These are phyloP conservation scores for Zaprionus africanus DNA, from an alignment of 1,140 invertebrate species.

Conservation along the genomic window DNA sequence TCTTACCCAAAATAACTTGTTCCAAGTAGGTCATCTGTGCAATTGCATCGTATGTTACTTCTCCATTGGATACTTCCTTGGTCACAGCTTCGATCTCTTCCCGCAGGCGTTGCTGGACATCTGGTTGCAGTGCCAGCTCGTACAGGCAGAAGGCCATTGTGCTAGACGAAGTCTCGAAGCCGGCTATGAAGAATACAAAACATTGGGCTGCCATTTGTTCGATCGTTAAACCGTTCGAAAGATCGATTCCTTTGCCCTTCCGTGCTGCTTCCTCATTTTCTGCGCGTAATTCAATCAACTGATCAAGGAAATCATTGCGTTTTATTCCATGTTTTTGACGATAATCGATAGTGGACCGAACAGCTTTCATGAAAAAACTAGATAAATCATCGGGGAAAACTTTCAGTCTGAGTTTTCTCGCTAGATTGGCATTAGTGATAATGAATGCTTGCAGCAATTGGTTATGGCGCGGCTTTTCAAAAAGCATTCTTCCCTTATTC, in stretches of 20 bases:
- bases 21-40: conserved; percentile 78
- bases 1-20: conserved; percentile 77
- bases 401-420: conserved; percentile 54
- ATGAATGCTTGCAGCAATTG: conserved; percentile 48
- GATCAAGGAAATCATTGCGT: conserved; percentile 84
- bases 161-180: conserved; percentile 79
- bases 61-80: conserved; percentile 33
- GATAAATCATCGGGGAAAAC: conserved; percentile 68
- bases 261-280: conserved; percentile 48
- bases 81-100: conserved; percentile 84
- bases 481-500: conserved; percentile 62
- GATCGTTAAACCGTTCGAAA: conserved; percentile 57
- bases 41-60: conserved; percentile 78
- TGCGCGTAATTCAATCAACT: conserved; percentile 76
- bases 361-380: conserved; percentile 82
- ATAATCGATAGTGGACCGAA: conserved; percentile 80
- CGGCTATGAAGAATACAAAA: conserved; percentile 79
- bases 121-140: conserved; percentile 76
- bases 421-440: conserved; percentile 52
- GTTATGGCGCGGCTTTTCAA: conserved; percentile 54
- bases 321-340: conserved; percentile 76
- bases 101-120: conserved; percentile 85
- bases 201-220: conserved; percentile 77
- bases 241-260: conserved; percentile 52
- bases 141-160: conserved; percentile 85